A percentile compares a stretch with the other conserved stretches of the same genome.
Evolutionary conservation across 2,888 invertebrate species (phyloP).

Genomic region (Deroplatys truncata): DNA sequence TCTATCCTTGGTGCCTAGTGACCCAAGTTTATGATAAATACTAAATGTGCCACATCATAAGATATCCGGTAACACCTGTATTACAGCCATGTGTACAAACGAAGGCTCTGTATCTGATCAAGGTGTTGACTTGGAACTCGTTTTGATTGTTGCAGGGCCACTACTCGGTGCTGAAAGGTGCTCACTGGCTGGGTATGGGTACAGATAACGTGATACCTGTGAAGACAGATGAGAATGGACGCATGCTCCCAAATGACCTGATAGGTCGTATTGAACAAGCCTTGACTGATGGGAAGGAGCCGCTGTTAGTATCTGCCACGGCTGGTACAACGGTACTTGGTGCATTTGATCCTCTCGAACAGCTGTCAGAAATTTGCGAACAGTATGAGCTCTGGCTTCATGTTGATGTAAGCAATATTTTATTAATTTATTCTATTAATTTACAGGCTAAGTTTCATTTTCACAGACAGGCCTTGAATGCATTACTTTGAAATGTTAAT

Average conservation of each 20-base stretch:
- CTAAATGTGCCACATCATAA: too few relatives aligned
- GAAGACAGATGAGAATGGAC: conserved; percentile 61
- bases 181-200: conserved; percentile 81
- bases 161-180: conserved; percentile 77
- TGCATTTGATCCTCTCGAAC: conserved; percentile 70
- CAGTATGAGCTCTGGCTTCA: conserved; percentile 73
- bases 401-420: conserved; percentile 61
- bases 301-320: conserved; percentile 70
- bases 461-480: not conserved
- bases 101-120: too few relatives aligned
- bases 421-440: not conserved
- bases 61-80: too few relatives aligned
- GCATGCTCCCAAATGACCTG: conserved; percentile 61
- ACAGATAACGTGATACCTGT: conserved; percentile 65
- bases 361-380: conserved; percentile 64
- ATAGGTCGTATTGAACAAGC: conserved; percentile 53
- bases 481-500: not conserved
- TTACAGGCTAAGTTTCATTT: not conserved
- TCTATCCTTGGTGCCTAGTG: too few relatives aligned
- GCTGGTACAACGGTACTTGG: conserved; percentile 81
- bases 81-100: too few relatives aligned
- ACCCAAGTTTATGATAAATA: too few relatives aligned
- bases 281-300: conserved; percentile 49
- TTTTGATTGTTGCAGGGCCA: conserved; percentile 53
- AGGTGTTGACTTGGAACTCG: too few relatives aligned